Evolutionary conservation across 2,113 vertebrate species (phyloP).

Genomic region (Semnornis frantzii): DNA sequence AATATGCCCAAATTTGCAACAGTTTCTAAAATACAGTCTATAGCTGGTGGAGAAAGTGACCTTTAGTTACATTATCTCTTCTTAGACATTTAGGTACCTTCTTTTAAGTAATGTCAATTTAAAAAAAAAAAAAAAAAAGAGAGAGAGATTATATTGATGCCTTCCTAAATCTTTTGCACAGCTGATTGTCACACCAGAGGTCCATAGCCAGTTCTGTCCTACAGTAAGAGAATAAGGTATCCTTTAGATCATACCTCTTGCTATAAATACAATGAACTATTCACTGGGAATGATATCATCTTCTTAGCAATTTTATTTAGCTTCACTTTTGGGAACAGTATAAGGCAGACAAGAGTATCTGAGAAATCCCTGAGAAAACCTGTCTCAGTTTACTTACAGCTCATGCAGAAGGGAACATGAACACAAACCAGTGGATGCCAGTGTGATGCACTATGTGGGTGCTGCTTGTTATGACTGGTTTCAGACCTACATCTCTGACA

Average conservation of each 20-base stretch:
- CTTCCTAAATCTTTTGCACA: not conserved
- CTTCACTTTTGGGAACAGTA: not conserved
- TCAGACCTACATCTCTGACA: not conserved
- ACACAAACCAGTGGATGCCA: not conserved
- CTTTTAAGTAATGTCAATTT: not conserved
- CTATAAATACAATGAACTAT: not conserved
- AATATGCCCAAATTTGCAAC: not conserved
- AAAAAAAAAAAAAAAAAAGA: not conserved
- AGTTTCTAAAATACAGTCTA: not conserved
- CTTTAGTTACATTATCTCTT: not conserved
- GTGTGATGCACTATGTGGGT: accelerated
- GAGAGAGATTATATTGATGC: not conserved
- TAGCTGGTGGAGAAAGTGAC: accelerated
- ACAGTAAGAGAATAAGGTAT: not conserved
- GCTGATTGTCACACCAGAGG: not conserved
- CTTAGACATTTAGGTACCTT: not conserved
- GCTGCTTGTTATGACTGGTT: not conserved
- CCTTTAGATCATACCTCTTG: not conserved
- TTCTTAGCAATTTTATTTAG: not conserved
- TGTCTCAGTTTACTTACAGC: not conserved
- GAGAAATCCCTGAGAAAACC: not conserved
- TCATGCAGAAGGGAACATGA: not conserved
- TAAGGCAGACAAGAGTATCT: not conserved
- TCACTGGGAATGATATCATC: not conserved
- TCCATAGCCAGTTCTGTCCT: not conserved